Evolutionary conservation across 2,888 invertebrate species (phyloP).

Genomic region (Dorcus hopei): DNA sequence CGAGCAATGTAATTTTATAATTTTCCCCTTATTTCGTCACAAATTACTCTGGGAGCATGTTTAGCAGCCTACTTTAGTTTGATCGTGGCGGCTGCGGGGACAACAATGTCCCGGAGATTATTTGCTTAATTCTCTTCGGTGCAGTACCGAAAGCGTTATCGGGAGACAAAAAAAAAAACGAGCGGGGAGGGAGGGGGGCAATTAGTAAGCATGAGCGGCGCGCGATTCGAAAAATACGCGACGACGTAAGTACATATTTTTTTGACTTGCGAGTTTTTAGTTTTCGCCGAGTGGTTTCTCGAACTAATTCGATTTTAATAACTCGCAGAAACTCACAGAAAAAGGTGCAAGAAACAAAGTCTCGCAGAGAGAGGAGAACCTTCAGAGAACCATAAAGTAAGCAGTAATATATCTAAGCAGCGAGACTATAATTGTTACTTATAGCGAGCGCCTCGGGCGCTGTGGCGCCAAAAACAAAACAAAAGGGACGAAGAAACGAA

Average conservation of each 20-base stretch:
- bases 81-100: constrained; percentile 44
- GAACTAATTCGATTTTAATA: constrained; percentile 18
- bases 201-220: no score
- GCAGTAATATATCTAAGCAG: constrained; percentile 42
- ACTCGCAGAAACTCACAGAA: constrained; percentile 1
- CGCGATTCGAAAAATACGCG: no score
- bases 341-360: background rate
- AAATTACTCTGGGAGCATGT: constrained; percentile 52
- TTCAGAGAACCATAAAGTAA: constrained; percentile 26
- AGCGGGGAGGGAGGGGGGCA: no score
- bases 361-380: background rate
- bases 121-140: no score
- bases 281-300: background rate
- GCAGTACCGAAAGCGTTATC: no score
- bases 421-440: constrained; percentile 46
- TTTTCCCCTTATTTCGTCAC: constrained; percentile 55
- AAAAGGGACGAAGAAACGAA: constrained; percentile 32
- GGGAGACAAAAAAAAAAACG: constrained; percentile 3
- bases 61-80: constrained; percentile 49
- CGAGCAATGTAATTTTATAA: constrained; percentile 54
- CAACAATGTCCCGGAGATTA: constrained; percentile 35
- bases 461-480: constrained; percentile 48
- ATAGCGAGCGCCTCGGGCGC: constrained; percentile 40
- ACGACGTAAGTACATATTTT: no score
- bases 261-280: background rate